Evolutionary conservation across 2,797 vertebrate genomes (phyloP).

Genomic region (Alcedo atthis): DNA sequence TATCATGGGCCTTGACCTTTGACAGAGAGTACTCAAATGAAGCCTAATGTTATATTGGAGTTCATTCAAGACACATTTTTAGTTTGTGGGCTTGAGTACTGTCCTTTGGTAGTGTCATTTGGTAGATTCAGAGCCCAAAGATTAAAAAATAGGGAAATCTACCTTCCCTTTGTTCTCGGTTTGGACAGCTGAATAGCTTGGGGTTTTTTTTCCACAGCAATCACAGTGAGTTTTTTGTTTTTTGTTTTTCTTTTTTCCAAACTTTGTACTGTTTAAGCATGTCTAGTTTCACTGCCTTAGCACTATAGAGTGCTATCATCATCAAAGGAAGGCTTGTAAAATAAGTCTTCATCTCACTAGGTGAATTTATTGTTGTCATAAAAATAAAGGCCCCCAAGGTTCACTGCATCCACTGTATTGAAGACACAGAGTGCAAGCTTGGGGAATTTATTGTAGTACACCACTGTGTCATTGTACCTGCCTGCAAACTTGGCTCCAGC

Average conservation of each 20-base stretch:
- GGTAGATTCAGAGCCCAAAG: background rate
- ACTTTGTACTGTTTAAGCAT: background rate
- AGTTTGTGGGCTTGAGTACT: background rate
- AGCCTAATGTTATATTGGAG: background rate
- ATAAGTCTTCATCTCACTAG: slow-evolving; percentile 61
- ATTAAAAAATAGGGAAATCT: background rate
- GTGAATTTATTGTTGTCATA: slow-evolving; percentile 76
- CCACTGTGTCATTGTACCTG: slow-evolving; percentile 64
- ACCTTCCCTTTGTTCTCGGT: background rate
- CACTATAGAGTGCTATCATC: slow-evolving; percentile 26
- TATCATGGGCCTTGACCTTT: background rate
- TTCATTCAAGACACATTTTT: background rate
- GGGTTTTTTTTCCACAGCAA: background rate
- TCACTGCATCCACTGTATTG: slow-evolving; percentile 47
- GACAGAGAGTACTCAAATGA: background rate
- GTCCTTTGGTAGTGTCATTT: background rate
- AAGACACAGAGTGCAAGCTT: slow-evolving; percentile 62
- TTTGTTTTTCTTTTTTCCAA: background rate
- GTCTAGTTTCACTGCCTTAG: slow-evolving; percentile 21
- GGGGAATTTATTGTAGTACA: slow-evolving; percentile 65
- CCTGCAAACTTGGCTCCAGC: slow-evolving; percentile 44
- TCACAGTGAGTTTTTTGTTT: background rate
- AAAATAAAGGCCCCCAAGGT: slow-evolving; percentile 69
- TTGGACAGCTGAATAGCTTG: background rate
- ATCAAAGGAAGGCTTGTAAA: slow-evolving; percentile 65